Evolutionary conservation across 2,113 vertebrate species (phyloP).

Genomic region (Cathartes aura): DNA sequence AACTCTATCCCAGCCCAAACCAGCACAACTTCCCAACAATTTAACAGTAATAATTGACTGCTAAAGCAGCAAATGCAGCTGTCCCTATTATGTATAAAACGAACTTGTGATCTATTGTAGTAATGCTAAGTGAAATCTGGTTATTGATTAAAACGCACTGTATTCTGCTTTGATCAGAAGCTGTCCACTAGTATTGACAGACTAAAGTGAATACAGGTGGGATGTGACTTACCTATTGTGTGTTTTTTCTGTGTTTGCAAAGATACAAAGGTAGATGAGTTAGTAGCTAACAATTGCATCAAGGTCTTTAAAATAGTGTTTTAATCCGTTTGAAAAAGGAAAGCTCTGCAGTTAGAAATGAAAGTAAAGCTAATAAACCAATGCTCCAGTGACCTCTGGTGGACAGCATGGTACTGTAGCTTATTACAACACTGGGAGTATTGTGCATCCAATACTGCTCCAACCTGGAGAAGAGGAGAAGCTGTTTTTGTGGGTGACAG

Average conservation of each 20-base stretch:
- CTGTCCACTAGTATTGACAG: neutral
- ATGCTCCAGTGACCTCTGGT: slow-evolving; percentile 76
- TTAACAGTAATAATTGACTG: neutral
- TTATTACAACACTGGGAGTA: neutral
- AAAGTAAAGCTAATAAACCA: neutral
- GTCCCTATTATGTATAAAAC: neutral
- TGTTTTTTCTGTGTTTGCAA: neutral
- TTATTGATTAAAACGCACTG: neutral
- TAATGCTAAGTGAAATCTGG: neutral
- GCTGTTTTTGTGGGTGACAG: neutral
- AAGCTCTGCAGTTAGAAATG: neutral
- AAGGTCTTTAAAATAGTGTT: neutral
- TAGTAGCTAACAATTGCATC: neutral
- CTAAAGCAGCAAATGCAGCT: neutral
- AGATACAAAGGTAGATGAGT: neutral
- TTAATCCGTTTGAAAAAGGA: neutral
- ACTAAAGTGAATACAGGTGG: neutral
- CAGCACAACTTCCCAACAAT: neutral
- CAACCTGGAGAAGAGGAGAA: neutral
- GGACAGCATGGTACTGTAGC: slow-evolving; percentile 4
- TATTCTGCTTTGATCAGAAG: neutral
- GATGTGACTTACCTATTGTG: neutral
- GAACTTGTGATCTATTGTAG: neutral
- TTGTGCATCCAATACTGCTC: neutral
- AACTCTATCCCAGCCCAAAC: no score